Conservation (phyloP, 2,797 vertebrate species). For the Buceros bicornis region DNA sequence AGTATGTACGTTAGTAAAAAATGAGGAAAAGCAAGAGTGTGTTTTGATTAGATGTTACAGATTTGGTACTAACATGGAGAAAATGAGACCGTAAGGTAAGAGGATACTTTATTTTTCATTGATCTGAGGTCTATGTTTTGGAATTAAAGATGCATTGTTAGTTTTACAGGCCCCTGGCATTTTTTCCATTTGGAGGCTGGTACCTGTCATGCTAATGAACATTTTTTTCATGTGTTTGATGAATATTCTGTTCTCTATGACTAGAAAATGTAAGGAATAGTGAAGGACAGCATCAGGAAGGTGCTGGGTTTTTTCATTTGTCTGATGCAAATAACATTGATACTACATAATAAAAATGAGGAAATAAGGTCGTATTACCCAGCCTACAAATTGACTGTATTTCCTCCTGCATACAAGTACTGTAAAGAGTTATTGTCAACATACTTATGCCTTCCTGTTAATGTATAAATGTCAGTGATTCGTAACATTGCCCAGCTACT, state of each 20-base stretch:
- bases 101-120: not conserved
- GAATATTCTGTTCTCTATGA: not conserved
- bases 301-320: not conserved
- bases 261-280: not conserved
- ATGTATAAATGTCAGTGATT: slow-evolving; percentile 8
- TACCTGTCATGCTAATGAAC: not conserved
- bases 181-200: not conserved
- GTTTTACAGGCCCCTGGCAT: not conserved
- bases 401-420: not conserved
- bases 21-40: not conserved
- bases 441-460: not conserved
- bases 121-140: not conserved
- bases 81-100: slow-evolving; percentile 28
- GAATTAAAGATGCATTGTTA: not conserved
- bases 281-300: not conserved
- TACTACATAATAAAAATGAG: slow-evolving; percentile 42
- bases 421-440: slow-evolving; percentile 24
- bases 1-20: not conserved
- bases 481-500: not conserved
- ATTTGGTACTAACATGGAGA: not conserved
- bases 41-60: slow-evolving; percentile 17
- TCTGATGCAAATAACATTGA: not conserved
- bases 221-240: not conserved
- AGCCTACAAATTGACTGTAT: slow-evolving; percentile 29
- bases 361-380: slow-evolving; percentile 41